Base-by-base conservation (phyloP, 1,140 invertebrate species). In the Hyles euphorbiae region DNA sequence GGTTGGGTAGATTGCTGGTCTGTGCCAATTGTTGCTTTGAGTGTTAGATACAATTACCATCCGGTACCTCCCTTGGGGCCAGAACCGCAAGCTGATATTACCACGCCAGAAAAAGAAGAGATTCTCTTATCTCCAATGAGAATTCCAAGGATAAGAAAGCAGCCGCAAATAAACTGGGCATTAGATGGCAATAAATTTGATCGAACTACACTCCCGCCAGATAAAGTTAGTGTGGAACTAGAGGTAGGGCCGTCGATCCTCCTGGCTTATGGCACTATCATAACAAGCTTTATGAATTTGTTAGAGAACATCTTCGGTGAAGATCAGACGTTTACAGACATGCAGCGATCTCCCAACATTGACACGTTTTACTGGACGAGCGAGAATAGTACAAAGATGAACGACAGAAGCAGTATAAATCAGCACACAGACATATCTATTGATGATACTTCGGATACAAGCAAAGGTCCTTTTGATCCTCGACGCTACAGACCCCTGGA, bases 241-340 rank as follows among this genome's bases (percentile, higher is more conserved):
- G 97, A 98, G 90, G 96, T 99, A 10, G 97, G 97, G 0, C 96
- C 97, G 0, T 98, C 97, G 0, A 93, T 97, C 12, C 82, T 98
- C 0, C 92, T 96, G 63, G 89, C 98, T 0, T 98, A 98, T 83
- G 98, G 98, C 2, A 95, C 97, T 12, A 93, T 98, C 3, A 90
- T 99, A 4, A 93, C 95, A 47, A 95, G 96, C 78, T 94, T 98
- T 69, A 93, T 98, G 58, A 94, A 96, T 89, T 91, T 98, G 2
- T 96, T 98, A 90, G 98, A 99, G 89, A 99, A 99, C 77, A 96
- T 99, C 61, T 97, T 99, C 86, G 98, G 98, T 0, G 97, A 98
- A 84, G 95, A 98, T 90, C 97, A 98, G 88, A 92, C 91, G 5
- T 98, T 98, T 76, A 97, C 96, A 0, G 97, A 98, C 70, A 98